Evolutionary conservation across 1,140 invertebrate genomes (phyloP).

Genomic region (Apis laboriosa): DNA sequence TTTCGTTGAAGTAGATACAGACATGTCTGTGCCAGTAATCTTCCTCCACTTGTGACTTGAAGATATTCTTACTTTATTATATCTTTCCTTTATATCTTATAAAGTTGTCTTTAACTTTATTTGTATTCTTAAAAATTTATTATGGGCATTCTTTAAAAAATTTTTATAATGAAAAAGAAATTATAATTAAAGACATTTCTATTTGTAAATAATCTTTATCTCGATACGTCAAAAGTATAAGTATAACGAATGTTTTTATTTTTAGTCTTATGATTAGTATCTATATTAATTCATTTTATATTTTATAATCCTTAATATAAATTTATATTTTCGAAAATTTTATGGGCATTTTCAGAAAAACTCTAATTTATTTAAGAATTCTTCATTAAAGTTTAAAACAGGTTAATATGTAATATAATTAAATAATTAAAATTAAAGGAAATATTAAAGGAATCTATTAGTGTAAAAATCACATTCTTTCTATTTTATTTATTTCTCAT

Average conservation of each 20-base stretch:
- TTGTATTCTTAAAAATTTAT: not conserved
- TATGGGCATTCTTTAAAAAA: constrained; percentile 10
- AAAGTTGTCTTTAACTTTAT: not conserved
- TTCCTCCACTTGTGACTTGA: not conserved
- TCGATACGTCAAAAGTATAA: not conserved
- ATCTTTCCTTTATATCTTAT: not conserved
- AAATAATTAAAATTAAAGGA: not conserved
- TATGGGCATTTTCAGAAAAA: not conserved
- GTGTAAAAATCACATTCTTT: not conserved
- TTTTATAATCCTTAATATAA: not conserved
- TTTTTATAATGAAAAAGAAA: not conserved
- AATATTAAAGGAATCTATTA: not conserved
- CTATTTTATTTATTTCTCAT: not conserved
- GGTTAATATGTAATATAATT: not conserved
- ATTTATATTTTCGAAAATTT: not conserved
- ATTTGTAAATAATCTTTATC: not conserved
- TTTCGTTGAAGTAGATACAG: no score
- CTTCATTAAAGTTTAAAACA: not conserved
- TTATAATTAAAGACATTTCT: not conserved
- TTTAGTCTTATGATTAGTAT: not conserved
- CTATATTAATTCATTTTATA: not conserved
- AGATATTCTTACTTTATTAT: not conserved
- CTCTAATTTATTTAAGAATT: not conserved
- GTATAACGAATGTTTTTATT: not conserved
- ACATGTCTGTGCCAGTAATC: no score